phyloP scores from a whole-genome alignment of 2,888 invertebrate species.

The Andrena camellia region DNA sequence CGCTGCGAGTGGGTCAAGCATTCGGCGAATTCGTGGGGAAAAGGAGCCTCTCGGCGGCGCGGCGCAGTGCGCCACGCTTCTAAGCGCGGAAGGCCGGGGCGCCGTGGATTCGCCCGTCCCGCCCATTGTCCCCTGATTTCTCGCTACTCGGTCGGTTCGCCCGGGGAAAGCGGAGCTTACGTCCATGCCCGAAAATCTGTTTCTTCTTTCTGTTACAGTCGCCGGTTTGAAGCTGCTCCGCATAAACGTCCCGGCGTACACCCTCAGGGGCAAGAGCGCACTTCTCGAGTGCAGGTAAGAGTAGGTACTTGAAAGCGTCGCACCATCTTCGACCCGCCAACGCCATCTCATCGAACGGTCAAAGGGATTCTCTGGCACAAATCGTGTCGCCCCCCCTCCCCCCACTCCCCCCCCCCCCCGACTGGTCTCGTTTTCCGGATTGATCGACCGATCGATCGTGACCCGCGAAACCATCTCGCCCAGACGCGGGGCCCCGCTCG shows the following conservation, averaged over 20 bases:
- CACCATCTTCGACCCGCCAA: conserved; percentile 6
- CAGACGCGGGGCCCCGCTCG: background rate
- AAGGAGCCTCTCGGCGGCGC: conserved; percentile 15
- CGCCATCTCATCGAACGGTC: conserved; percentile 37
- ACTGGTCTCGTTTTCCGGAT: conserved; percentile 1
- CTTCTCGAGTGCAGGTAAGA: conserved; percentile 85
- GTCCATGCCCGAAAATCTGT: conserved; percentile 19
- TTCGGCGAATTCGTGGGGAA: conserved; percentile 49
- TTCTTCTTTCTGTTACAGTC: conserved; percentile 82
- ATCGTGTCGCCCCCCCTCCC: conserved; percentile 3
- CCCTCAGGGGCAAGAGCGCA: conserved; percentile 84
- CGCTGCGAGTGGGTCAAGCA: conserved; percentile 69
- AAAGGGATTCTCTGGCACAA: conserved; percentile 27
- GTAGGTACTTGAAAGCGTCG: conserved; percentile 43
- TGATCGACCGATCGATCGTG: conserved; percentile 29
- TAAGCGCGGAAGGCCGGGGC: background rate
- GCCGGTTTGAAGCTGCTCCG: conserved; percentile 83
- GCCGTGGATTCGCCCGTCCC: background rate
- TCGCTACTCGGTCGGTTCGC: background rate
- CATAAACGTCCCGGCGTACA: conserved; percentile 85
- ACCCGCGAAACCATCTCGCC: background rate
- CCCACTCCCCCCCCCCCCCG: too few relatives aligned
- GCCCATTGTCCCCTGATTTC: background rate
- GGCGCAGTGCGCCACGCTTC: background rate
- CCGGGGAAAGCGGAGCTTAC: background rate